Evolutionary conservation across 2,797 vertebrate genomes (phyloP).

Genomic region (Enteromius paludinosus): DNA sequence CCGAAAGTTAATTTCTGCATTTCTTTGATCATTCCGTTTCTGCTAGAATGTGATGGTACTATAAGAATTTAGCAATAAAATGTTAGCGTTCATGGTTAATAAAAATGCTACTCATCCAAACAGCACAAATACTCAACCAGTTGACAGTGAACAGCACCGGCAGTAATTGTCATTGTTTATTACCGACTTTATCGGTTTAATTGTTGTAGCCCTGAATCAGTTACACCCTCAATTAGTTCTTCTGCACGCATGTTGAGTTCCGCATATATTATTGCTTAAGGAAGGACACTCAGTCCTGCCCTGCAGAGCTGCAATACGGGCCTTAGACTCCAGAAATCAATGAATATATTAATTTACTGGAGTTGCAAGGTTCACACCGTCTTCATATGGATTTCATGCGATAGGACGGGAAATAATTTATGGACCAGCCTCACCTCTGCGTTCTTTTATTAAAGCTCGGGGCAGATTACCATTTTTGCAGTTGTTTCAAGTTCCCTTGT

Average conservation of each 20-base stretch:
- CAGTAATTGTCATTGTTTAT: slow-evolving; percentile 12
- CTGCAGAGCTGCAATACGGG: background rate
- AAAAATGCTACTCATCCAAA: background rate
- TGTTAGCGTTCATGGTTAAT: background rate
- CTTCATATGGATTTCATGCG: slow-evolving; percentile 39
- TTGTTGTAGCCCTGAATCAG: slow-evolving; percentile 16
- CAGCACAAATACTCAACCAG: background rate
- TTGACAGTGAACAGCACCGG: background rate
- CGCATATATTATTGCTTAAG: slow-evolving; percentile 16
- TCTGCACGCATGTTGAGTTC: slow-evolving; percentile 3
- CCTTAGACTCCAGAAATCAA: slow-evolving; percentile 40
- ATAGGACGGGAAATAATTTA: slow-evolving; percentile 51
- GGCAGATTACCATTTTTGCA: slow-evolving; percentile 50
- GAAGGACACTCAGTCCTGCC: slow-evolving; percentile 15
- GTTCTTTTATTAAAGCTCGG: slow-evolving; percentile 50
- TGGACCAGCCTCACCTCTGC: slow-evolving; percentile 4
- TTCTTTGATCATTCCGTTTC: background rate
- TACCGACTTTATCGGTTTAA: background rate
- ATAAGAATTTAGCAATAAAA: background rate
- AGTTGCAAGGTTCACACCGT: slow-evolving; percentile 53
- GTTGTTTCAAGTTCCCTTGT: slow-evolving; percentile 45
- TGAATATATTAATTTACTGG: slow-evolving; percentile 58
- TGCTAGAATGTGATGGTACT: background rate
- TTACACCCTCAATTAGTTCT: background rate
- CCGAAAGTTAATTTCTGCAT: slow-evolving; percentile 5